phyloP scores from a whole-genome alignment of 1,140 invertebrate genomes.

The Nasonia giraulti region DNA sequence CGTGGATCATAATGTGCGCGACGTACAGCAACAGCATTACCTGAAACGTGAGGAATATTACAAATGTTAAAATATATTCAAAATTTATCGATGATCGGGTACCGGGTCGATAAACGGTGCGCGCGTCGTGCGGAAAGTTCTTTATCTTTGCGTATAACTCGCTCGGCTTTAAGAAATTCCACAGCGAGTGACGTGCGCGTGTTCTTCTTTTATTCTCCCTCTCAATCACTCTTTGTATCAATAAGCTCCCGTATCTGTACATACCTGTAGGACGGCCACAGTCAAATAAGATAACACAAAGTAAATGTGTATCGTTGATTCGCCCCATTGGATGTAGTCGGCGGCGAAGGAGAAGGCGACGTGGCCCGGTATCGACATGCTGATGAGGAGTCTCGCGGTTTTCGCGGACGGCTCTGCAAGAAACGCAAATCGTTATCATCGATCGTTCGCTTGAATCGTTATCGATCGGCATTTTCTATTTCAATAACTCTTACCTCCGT shows the following conservation, averaged over 20 bases:
- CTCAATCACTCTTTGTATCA: not conserved
- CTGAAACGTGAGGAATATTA: slow-evolving; percentile 72
- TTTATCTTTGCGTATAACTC: not conserved
- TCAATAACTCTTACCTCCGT: slow-evolving; percentile 78
- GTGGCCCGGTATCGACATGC: slow-evolving; percentile 94
- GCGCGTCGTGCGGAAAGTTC: not conserved
- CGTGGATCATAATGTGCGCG: slow-evolving; percentile 90
- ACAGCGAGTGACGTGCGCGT: too few species aligned
- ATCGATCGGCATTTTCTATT: slow-evolving; percentile 14
- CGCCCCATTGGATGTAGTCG: slow-evolving; percentile 79
- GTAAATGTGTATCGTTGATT: slow-evolving; percentile 75
- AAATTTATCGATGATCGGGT: too few species aligned
- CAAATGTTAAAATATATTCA: not conserved
- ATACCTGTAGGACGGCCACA: slow-evolving; percentile 80
- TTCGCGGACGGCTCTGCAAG: slow-evolving; percentile 81
- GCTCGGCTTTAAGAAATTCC: too few species aligned
- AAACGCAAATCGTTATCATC: slow-evolving; percentile 5
- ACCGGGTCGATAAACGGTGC: too few species aligned
- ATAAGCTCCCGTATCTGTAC: not conserved
- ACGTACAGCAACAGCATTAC: slow-evolving; percentile 87
- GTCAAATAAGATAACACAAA: slow-evolving; percentile 82
- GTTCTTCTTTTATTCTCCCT: too few species aligned
- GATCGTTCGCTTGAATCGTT: not conserved
- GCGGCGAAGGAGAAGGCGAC: slow-evolving; percentile 91
- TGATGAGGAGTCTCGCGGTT: slow-evolving; percentile 89